Conservation (phyloP, 2,888 invertebrate species). For the Chironomus riparius region DNA sequence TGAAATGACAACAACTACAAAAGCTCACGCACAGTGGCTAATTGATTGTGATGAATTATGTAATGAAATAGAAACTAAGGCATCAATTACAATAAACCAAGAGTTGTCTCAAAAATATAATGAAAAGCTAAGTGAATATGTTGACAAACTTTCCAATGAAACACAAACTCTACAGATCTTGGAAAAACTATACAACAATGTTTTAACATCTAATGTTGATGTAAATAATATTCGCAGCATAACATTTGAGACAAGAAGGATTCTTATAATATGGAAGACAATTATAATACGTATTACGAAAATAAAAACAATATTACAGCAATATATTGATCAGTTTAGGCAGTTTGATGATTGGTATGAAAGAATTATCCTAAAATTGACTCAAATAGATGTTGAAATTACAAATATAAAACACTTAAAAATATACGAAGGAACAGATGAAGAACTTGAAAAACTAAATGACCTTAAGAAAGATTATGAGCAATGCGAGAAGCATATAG, state of each 20-base stretch:
- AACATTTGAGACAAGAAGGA: conserved; percentile 8
- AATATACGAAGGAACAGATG: conserved; percentile 35
- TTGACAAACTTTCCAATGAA: not conserved
- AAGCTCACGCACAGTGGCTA: conserved; percentile 53
- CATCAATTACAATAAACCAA: not conserved
- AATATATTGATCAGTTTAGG: conserved; percentile 32
- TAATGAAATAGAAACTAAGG: conserved; percentile 5
- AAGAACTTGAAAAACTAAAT: conserved; percentile 36
- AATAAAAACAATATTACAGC: conserved; percentile 38
- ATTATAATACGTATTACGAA: conserved; percentile 44
- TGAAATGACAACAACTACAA: conserved; percentile 48
- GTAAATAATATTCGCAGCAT: conserved; percentile 14
- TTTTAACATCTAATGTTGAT: conserved; percentile 24
- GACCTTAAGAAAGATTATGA: conserved; percentile 49
- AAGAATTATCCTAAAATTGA: conserved; percentile 47
- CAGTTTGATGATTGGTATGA: not conserved
- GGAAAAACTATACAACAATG: conserved; percentile 21
- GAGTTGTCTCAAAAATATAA: not conserved
- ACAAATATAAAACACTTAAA: conserved; percentile 58
- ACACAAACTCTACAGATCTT: conserved; percentile 9
- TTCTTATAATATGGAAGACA: conserved; percentile 43
- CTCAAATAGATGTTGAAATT: conserved; percentile 61
- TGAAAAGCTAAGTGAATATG: not conserved
- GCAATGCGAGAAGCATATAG: conserved; percentile 45
- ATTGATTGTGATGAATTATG: conserved; percentile 35